phyloP scores from a whole-genome alignment of 2,888 invertebrate species.

The Corbicula japonica region DNA sequence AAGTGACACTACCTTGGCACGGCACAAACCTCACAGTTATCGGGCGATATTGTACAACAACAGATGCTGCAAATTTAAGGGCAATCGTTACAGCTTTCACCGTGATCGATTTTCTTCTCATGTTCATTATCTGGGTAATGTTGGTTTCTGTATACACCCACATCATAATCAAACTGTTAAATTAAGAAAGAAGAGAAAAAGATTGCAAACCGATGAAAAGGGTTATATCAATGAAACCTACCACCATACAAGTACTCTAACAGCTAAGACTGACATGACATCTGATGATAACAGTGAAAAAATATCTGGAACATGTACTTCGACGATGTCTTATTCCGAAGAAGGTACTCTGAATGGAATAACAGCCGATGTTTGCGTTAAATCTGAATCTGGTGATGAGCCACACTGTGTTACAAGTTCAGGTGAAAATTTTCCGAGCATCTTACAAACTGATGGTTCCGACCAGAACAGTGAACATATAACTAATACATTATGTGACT shows the following conservation, averaged over 20 bases:
- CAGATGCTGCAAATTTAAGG: constrained; percentile 20
- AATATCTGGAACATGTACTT: not conserved
- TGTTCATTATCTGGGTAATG: constrained; percentile 26
- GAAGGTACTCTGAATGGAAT: no score
- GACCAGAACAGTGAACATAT: no score
- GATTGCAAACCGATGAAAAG: not conserved
- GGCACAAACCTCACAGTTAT: constrained; percentile 1
- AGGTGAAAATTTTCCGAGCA: no score
- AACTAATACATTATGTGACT: no score
- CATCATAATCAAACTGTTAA: constrained; percentile 18
- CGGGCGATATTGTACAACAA: constrained; percentile 43
- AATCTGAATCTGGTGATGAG: no score
- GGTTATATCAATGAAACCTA: not conserved
- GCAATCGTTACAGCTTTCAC: constrained; percentile 3
- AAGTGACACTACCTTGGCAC: not conserved
- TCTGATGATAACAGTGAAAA: no score
- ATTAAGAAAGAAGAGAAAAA: not conserved
- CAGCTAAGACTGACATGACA: no score
- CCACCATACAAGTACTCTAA: no score
- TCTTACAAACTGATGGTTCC: no score
- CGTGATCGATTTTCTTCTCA: constrained; percentile 22
- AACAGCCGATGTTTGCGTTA: no score
- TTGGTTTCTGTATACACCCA: constrained; percentile 14
- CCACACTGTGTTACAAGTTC: no score
- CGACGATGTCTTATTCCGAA: not conserved